Conservation (phyloP, 2,797 vertebrate genomes). For the Aulostomus chinensis region DNA sequence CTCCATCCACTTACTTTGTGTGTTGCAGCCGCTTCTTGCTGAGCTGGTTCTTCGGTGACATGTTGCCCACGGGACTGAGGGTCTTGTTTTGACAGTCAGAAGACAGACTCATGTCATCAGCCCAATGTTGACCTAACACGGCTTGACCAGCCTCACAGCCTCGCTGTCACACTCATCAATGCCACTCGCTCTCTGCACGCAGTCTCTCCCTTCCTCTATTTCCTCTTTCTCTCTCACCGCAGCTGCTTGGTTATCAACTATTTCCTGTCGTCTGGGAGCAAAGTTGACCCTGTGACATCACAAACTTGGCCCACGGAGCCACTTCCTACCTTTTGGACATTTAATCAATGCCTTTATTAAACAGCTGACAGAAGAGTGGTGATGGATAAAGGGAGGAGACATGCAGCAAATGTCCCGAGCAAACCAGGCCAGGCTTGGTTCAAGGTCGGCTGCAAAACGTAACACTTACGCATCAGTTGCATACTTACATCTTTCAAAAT, state of each 20-base stretch:
- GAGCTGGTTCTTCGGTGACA: constrained; percentile 60
- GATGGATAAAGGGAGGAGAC: no score
- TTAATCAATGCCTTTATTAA: background rate
- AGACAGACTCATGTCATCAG: constrained; percentile 61
- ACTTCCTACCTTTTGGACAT: constrained; percentile 3
- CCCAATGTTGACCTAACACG: constrained; percentile 34
- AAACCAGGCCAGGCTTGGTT: no score
- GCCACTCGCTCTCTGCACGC: constrained; percentile 11
- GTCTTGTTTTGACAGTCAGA: constrained; percentile 58
- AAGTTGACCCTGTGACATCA: constrained; percentile 52
- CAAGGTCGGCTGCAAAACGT: no score
- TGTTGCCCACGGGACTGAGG: constrained; percentile 42
- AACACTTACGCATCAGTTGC: no score
- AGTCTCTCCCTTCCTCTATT: constrained; percentile 51
- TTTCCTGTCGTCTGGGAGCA: constrained; percentile 67
- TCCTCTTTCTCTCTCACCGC: constrained; percentile 62
- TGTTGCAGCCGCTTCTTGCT: constrained; percentile 32
- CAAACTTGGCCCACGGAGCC: constrained; percentile 2
- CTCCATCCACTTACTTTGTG: constrained; percentile 70
- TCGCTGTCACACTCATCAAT: constrained; percentile 44
- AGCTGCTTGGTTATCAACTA: constrained; percentile 52
- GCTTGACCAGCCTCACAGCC: constrained; percentile 14
- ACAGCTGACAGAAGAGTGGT: background rate
- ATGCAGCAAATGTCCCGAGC: no score
- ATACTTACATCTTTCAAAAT: no score